Percentiles rank a stretch among this genome's conserved stretches.
Conservation (phyloP, 2,888 invertebrate genomes). For the Odontomyia ornata region DNA sequence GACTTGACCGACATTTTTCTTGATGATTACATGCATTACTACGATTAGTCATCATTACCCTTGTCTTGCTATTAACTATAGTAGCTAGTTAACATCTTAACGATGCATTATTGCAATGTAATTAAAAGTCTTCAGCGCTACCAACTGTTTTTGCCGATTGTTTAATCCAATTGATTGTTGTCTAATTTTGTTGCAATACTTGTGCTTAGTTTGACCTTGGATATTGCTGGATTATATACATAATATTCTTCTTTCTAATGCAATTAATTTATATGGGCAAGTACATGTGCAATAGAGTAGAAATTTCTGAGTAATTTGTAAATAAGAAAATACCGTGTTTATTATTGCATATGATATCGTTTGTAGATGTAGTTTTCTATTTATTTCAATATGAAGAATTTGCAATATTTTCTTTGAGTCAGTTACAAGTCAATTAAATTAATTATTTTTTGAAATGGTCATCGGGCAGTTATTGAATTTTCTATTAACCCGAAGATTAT, state of each 20-base stretch:
- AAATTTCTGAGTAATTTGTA: no score
- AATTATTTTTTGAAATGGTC: no score
- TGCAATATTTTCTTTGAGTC: no score
- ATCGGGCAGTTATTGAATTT: no score
- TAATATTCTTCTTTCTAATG: not conserved
- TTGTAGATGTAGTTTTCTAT: no score
- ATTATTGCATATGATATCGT: no score
- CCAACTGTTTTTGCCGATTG: not conserved
- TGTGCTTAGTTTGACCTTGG: not conserved
- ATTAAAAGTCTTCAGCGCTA: not conserved
- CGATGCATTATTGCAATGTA: not conserved
- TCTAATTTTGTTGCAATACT: not conserved
- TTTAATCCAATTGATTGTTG: not conserved
- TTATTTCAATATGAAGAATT: no score
- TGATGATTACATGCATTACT: not conserved
- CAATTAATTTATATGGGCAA: not conserved
- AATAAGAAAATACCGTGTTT: no score
- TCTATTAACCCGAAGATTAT: no score
- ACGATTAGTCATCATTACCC: not conserved
- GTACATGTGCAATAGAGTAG: not conserved
- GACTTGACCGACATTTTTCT: constrained; percentile 10
- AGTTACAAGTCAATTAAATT: no score
- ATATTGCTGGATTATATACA: not conserved
- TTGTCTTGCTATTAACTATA: not conserved
- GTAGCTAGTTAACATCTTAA: not conserved